phyloP scores from a whole-genome alignment of 1,140 invertebrate genomes.

The Laodelphax striatellus region DNA sequence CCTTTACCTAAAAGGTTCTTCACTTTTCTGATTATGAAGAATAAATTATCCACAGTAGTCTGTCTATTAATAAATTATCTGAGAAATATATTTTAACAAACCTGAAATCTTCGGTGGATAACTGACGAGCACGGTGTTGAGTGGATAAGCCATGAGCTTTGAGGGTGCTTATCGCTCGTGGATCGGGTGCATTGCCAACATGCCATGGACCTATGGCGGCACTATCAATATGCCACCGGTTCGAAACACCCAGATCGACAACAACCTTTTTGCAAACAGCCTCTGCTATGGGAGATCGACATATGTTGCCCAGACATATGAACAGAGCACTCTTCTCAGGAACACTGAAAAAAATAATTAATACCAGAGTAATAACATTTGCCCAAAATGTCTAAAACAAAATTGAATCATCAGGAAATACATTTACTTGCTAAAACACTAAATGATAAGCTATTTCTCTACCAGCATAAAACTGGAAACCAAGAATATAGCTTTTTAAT shows the following conservation, averaged over 20 bases:
- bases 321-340: conserved; percentile 23
- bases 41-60: too few relatives aligned
- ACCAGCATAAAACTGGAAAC: too few relatives aligned
- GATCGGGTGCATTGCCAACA: conserved; percentile 67
- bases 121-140: conserved; percentile 48
- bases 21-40: too few relatives aligned
- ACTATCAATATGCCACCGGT: conserved; percentile 76
- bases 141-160: conserved; percentile 58
- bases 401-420: too few relatives aligned
- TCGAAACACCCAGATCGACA: conserved; percentile 42
- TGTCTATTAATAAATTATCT: too few relatives aligned
- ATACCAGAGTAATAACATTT: too few relatives aligned
- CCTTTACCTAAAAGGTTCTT: too few relatives aligned
- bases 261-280: conserved; percentile 70
- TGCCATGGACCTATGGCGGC: conserved; percentile 78
- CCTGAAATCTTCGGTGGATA: background rate
- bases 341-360: background rate
- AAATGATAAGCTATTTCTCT: too few relatives aligned
- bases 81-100: too few relatives aligned
- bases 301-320: conserved; percentile 64
- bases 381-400: too few relatives aligned
- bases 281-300: conserved; percentile 89
- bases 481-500: too few relatives aligned
- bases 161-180: conserved; percentile 56
- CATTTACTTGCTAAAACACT: too few relatives aligned